Evolutionary conservation across 2,888 invertebrate species (phyloP), one percentile per base, ranked within the genome.

Genomic region (Argyra leucocephala): DNA sequence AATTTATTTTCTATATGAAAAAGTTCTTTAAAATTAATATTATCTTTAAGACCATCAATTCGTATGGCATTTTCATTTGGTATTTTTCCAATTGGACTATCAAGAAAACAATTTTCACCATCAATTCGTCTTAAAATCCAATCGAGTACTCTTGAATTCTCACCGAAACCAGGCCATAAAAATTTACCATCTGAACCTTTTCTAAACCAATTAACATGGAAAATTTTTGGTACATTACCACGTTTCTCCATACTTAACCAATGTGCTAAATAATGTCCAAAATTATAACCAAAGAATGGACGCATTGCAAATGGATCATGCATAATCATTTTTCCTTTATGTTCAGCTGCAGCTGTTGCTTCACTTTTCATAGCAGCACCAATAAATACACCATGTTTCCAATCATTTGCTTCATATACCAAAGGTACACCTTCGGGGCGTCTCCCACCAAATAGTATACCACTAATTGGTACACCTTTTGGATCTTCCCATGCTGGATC

Each of bases 161-260:
- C 98, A 0, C 96, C 96, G 76, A 93, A 99, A 61, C 99, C 99
- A 0, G 99, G 99, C 99, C 99, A 99, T 67, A 99, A 82, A 85
- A 96, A 99, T 77, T 91, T 88, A 22, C 94, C 95, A 77, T 89
- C 82, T 0, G 80, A 79, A 71, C 86, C 85, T 76, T 95, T 95
- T 66, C 98, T 85, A 87, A 99, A 99, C 98, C 99, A 99, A 82
- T 99, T 99, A 64, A 99, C 98, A 78, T 99, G 96, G 86, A 96
- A 99, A 74, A 99, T 89, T 78, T 92, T 91, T 1, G 98, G 98
- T 73, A 97, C 82, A 64, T 87, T 83, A 0, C 85, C 84, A 12
- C 82, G 80, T 22, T 83, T 73, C 67, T 87, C 86, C 89, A 98
- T 92, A 69, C 88, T 89, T 68, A 98, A 82, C 98, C 98, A 99